phyloP scores from a whole-genome alignment of 2,888 invertebrate genomes.

The Plebejus anna region DNA sequence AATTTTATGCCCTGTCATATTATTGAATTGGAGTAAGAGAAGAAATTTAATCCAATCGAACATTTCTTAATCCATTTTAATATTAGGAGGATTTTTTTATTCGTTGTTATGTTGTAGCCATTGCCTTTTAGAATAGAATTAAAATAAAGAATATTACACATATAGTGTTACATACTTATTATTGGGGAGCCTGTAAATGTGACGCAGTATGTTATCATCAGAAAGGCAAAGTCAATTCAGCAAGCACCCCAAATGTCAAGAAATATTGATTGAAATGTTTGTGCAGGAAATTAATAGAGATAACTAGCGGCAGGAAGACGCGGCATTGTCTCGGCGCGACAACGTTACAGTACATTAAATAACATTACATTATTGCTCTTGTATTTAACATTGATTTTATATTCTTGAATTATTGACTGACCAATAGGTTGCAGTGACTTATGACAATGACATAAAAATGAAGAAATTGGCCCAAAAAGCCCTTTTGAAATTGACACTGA shows the following conservation, averaged over 20 bases:
- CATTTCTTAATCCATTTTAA: background rate
- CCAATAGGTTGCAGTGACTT: too few relatives aligned
- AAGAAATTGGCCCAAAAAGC: too few relatives aligned
- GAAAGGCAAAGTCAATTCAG: conserved; percentile 1
- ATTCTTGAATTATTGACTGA: too few relatives aligned
- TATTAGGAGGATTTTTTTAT: background rate
- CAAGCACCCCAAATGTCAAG: conserved; percentile 36
- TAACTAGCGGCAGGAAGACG: conserved; percentile 43
- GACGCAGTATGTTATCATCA: conserved; percentile 30
- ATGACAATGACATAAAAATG: too few relatives aligned
- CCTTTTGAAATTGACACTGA: background rate
- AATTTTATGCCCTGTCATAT: conserved; percentile 33
- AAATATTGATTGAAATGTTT: conserved; percentile 49
- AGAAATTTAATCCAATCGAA: background rate
- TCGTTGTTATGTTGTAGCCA: too few relatives aligned
- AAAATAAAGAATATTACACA: too few relatives aligned
- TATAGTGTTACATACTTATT: too few relatives aligned
- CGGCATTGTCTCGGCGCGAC: background rate
- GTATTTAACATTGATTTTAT: background rate
- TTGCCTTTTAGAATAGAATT: too few relatives aligned
- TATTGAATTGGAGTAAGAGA: background rate
- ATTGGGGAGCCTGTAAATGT: background rate
- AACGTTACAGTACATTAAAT: background rate
- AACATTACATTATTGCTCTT: background rate
- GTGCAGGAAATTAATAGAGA: conserved; percentile 64